Evolutionary conservation across 2,888 invertebrate genomes (phyloP), one percentile per base, ranked within the genome.

Genomic region (Uropetala carovei): DNA sequence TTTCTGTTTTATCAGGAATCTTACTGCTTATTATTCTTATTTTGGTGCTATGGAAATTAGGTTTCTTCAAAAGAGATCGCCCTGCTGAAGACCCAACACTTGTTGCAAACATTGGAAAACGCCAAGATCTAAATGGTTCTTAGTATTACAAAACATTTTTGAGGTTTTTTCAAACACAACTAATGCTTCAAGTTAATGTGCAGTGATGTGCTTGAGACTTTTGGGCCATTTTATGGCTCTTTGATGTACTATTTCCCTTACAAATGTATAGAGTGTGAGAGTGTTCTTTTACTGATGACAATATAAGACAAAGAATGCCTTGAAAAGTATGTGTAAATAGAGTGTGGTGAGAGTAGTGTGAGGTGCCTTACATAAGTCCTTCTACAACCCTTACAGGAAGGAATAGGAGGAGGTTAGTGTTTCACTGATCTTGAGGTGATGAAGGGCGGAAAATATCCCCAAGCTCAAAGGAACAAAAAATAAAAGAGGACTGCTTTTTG

Each of bases 61-160:
- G 98, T 92, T 98, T 98, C 96, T 98, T 98, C 95, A 98, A 98
- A 94, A 95, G 98, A 94, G 97, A 98, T 94, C 96, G 98, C 93
- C 98, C 98, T 9, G 27, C 60, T 89, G 89, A 89, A 89, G 98
- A 98, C 95, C 97, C 97, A 0, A 98, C 98, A 22, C 95, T 98
- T 8, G 97, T 97, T 43, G 98, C 98, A 0, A 97, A 97, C 95
- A 95, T 97, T 56, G 97, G 97, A 94, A 97, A 97, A 94, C 97
- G 97, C 94, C 96, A 96, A 94, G 97, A 97, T 5, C 86, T 59
- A 59, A 89, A 89, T 89, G 89, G 68, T 89, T 89, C 89, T 89
- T 89, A 89, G 89, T 89, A 89, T 86, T 64, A 18, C 18, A 64
- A 89, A 58, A 16, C n/a, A 60, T 89, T 60, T 30, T 89, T 59